phyloP scores from a whole-genome alignment of 2,888 invertebrate genomes.

The Oegoconia quadripuncta region DNA sequence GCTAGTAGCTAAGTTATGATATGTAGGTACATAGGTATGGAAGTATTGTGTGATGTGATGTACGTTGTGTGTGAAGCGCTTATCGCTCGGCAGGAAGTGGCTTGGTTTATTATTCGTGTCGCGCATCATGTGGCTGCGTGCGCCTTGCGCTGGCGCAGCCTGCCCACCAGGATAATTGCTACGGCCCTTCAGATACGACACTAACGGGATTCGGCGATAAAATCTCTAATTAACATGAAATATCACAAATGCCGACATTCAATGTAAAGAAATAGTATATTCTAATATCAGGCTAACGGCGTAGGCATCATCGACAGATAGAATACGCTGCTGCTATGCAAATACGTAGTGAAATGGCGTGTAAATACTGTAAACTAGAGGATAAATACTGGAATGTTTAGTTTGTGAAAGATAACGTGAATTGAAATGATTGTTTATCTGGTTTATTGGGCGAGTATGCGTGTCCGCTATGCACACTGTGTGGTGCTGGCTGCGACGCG shows the following conservation, averaged over 20 bases:
- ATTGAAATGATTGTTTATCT: slow-evolving; percentile 24
- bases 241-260: slow-evolving; percentile 43
- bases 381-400: too few relatives aligned
- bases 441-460: slow-evolving; percentile 27
- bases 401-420: slow-evolving; percentile 26
- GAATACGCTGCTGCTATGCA: slow-evolving; percentile 31
- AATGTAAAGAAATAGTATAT: slow-evolving; percentile 33
- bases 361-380: slow-evolving; percentile 31
- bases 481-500: slow-evolving; percentile 27
- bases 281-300: slow-evolving; percentile 27
- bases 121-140: slow-evolving; percentile 64
- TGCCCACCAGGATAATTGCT: slow-evolving; percentile 59
- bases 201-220: slow-evolving; percentile 60
- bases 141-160: slow-evolving; percentile 40
- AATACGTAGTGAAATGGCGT: neutral
- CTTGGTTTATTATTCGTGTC: slow-evolving; percentile 77
- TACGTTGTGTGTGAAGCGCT: slow-evolving; percentile 52
- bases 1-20: too few relatives aligned
- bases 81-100: slow-evolving; percentile 75
- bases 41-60: slow-evolving; percentile 46
- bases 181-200: slow-evolving; percentile 37
- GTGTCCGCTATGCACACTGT: slow-evolving; percentile 25
- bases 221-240: slow-evolving; percentile 58
- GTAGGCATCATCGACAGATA: slow-evolving; percentile 19
- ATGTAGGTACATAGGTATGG: slow-evolving; percentile 1